phyloP scores from a whole-genome alignment of 2,797 vertebrate species.

The Rhincodon typus region DNA sequence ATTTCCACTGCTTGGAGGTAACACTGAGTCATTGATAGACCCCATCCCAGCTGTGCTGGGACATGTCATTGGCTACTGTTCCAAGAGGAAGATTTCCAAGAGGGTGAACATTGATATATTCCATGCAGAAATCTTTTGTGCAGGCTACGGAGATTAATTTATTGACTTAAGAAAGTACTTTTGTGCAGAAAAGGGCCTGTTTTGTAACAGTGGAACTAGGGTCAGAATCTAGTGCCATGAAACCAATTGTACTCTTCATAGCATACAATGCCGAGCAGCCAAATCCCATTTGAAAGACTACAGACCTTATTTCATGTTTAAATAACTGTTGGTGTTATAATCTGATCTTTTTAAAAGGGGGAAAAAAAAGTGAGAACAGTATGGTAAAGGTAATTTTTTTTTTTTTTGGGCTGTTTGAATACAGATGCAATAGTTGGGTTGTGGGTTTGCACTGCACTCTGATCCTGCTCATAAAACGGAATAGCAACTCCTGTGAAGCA shows the following conservation, averaged over 20 bases:
- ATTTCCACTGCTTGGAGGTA: neutral
- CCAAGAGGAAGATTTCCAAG: slow-evolving; percentile 27
- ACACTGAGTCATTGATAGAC: slow-evolving; percentile 32
- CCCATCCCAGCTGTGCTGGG: slow-evolving; percentile 24
- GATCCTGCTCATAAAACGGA: neutral
- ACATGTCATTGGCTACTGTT: neutral
- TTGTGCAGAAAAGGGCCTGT: slow-evolving; percentile 10
- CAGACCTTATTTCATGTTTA: neutral
- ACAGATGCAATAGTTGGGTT: neutral
- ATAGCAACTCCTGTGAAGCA: neutral
- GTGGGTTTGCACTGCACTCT: neutral
- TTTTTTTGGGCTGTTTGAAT: neutral
- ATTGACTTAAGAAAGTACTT: slow-evolving; percentile 16
- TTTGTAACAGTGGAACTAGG: neutral
- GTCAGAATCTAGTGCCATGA: slow-evolving; percentile 12
- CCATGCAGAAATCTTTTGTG: neutral
- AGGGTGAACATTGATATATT: slow-evolving; percentile 19
- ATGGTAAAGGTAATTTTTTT: neutral
- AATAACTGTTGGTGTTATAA: neutral
- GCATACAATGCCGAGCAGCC: neutral
- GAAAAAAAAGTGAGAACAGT: too few relatives aligned
- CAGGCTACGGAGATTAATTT: neutral
- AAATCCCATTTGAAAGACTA: neutral
- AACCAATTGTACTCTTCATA: slow-evolving; percentile 27
- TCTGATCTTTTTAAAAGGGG: too few relatives aligned